These are phyloP conservation scores for Meloidogyne exigua DNA, from an alignment of 1,140 invertebrate genomes.

Conservation along the genomic window DNA sequence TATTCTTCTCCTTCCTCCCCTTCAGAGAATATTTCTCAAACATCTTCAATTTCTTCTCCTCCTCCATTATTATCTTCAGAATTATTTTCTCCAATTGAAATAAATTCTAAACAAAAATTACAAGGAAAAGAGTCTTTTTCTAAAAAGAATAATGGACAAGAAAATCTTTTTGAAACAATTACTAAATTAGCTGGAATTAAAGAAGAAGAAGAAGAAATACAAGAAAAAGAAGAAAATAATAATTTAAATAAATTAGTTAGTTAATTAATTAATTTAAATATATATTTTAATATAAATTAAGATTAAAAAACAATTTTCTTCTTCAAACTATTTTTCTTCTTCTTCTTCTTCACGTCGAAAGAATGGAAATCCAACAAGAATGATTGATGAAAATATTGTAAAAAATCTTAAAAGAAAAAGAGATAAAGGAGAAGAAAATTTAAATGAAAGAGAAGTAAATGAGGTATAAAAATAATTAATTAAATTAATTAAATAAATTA, in stretches of 20 bases:
- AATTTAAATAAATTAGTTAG: background rate
- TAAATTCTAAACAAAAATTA: background rate
- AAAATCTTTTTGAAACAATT: background rate
- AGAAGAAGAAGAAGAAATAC: background rate
- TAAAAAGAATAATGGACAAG: background rate
- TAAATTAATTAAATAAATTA: background rate
- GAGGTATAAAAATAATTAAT: background rate
- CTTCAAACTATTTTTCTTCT: background rate
- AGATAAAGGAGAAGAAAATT: conserved; percentile 12
- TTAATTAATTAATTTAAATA: background rate
- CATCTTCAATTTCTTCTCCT: no score
- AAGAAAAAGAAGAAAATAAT: background rate
- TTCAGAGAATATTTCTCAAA: background rate
- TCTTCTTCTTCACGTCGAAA: conserved; percentile 38
- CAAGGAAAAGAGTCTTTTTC: background rate
- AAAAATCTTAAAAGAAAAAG: background rate
- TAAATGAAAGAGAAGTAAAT: background rate
- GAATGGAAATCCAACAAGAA: conserved; percentile 29
- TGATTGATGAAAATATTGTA: conserved; percentile 24
- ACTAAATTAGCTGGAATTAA: background rate
- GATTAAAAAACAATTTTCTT: background rate
- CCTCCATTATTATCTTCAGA: background rate
- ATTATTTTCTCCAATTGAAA: background rate
- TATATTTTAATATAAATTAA: no score
- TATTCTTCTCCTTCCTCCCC: background rate